Percentiles rank a stretch among this genome's conserved stretches.
These are phyloP conservation scores for Alectoris magna DNA, from an alignment of 2,797 vertebrate species.

Conservation along the genomic window DNA sequence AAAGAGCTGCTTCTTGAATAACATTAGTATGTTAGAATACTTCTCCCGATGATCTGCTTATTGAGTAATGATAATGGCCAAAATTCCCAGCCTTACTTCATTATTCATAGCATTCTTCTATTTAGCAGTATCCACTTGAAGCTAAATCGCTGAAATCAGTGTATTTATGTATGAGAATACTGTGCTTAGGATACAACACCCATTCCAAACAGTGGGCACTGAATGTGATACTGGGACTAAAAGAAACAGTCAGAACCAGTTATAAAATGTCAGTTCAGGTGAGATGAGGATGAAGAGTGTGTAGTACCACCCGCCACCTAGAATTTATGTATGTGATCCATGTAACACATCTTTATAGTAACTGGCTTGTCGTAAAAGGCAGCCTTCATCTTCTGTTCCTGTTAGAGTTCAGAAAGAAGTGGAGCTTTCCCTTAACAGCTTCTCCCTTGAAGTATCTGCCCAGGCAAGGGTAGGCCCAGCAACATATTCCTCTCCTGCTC, in stretches of 20 bases:
- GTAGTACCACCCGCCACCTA: neutral
- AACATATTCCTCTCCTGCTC: neutral
- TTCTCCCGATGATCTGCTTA: neutral
- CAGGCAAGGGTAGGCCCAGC: rapidly evolving
- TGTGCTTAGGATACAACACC: neutral
- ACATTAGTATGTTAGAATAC: neutral
- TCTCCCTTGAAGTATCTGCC: neutral
- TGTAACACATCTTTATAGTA: neutral
- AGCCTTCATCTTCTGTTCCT: neutral
- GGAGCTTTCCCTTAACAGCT: neutral
- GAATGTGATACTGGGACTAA: neutral
- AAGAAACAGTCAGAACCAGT: neutral
- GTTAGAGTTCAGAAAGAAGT: neutral
- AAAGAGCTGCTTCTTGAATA: neutral
- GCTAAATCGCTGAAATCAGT: neutral
- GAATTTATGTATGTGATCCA: neutral
- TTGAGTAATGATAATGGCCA: neutral
- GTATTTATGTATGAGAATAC: too few relatives aligned
- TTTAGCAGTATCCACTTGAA: neutral
- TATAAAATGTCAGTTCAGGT: neutral
- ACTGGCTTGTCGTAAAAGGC: neutral
- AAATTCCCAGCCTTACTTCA: neutral
- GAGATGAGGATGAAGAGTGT: neutral
- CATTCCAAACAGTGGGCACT: neutral
- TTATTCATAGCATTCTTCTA: neutral